Evolutionary conservation across 2,888 invertebrate genomes (phyloP).

Genomic region (Hermodice carunculata): DNA sequence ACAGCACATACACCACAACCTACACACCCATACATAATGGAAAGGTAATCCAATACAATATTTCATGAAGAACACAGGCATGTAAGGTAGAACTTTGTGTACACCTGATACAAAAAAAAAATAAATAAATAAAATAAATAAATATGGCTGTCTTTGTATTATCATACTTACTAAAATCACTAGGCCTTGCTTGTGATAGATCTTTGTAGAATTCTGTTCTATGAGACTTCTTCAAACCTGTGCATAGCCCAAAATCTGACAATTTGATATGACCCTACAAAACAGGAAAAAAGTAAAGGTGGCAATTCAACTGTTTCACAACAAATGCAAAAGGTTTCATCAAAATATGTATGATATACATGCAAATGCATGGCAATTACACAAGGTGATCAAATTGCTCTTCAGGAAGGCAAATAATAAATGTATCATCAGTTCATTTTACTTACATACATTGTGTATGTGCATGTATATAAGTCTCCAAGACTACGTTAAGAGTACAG

Average conservation of each 20-base stretch:
- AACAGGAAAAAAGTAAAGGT: constrained; percentile 3
- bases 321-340: background rate
- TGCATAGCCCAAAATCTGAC: constrained; percentile 98
- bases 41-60: no score
- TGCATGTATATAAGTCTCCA: no score
- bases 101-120: no score
- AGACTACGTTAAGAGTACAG: no score
- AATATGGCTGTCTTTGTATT: no score
- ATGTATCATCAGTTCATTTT: no score
- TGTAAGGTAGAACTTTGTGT: background rate
- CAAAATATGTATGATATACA: background rate
- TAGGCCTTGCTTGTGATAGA: constrained; percentile 90
- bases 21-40: no score
- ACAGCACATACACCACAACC: no score
- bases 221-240: constrained; percentile 98
- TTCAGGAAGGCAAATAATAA: no score
- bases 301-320: background rate
- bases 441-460: no score
- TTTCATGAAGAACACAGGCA: background rate
- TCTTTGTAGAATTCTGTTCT: constrained; percentile 99
- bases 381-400: no score
- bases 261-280: constrained; percentile 93
- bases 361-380: background rate
- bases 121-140: background rate
- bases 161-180: constrained; percentile 93